Percentiles rank a stretch among this genome's conserved stretches.
Conservation (phyloP, 1,140 invertebrate species). For the Hydropsyche tenuis region DNA sequence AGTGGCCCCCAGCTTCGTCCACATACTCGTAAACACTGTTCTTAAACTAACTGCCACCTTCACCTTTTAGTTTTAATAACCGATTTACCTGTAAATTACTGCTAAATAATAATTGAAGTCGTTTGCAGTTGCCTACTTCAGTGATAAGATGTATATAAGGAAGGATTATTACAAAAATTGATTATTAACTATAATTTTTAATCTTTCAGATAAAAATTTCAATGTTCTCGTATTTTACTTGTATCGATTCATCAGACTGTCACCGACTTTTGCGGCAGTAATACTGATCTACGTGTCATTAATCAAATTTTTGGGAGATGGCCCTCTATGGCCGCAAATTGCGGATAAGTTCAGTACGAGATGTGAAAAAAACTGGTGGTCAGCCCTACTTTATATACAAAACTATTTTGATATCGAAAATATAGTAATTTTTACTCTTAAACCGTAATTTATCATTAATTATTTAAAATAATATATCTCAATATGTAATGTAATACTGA, state of each 20-base stretch:
- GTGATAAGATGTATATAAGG: too few species aligned
- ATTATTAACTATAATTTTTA: too few species aligned
- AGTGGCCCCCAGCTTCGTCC: too few species aligned
- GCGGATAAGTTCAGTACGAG: conserved; percentile 52
- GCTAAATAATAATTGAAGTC: too few species aligned
- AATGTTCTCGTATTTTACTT: conserved; percentile 63
- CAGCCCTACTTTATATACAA: conserved; percentile 61
- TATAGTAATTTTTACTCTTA: conserved; percentile 54
- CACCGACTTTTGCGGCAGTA: conserved; percentile 65
- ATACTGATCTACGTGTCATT: conserved; percentile 65
- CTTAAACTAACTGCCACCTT: too few species aligned
- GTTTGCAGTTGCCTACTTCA: too few species aligned
- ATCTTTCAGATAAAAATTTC: conserved; percentile 51
- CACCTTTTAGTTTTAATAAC: too few species aligned
- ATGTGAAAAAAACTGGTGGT: conserved; percentile 65
- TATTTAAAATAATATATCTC: conserved; percentile 44
- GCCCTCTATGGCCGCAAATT: conserved; percentile 64
- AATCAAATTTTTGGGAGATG: conserved; percentile 64
- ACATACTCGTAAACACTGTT: too few species aligned
- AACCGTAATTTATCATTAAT: neutral
- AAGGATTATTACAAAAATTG: too few species aligned
- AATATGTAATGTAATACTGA: too few species aligned
- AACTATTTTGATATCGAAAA: conserved; percentile 60
- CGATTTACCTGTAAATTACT: too few species aligned
- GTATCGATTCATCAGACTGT: conserved; percentile 65